Base-by-base conservation (phyloP, 2,113 vertebrate genomes). In the Uropsilus gracilis region DNA sequence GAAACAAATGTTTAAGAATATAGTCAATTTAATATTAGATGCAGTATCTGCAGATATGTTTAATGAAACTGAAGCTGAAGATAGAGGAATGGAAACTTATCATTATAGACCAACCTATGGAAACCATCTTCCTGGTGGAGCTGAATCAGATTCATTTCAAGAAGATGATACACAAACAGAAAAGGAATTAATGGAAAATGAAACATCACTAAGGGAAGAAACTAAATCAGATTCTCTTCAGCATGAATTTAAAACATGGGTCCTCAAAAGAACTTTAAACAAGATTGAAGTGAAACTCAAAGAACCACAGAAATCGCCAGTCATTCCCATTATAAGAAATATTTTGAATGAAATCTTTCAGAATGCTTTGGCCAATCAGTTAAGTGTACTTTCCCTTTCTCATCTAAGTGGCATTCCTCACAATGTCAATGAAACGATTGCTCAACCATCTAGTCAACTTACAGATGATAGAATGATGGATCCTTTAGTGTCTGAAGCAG, bases 261-360 rank as follows among this genome's bases (percentile, higher is more conserved):
- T 64, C 89, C 80, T 97, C 81, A 92, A 96, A 86, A 95, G 57
- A 94, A 82, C 83, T 28, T 94, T 97, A 68, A 95, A 66, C 30
- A 93, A 93, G 83, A 94, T 97, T 71, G 95, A 97, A 95, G 75
- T 95, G 13, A 94, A 97, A 78, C 95, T 97, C 63, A 97, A 90
- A 86, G 97, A 97, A 76, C 90, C 97, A 53, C 88, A 93, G 34
- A 95, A 92, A 64, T 97, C 97, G 50, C 97, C 97, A 48, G 0
- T 97, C 14, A 1, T 94, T 63, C 97, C 96, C 30, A 97, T 97
- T 48, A 88, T 96, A 89, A 96, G 80, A 96, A 96, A 94, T 50
- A 97, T 97, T 92, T 81, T 97, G 59, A 97, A 96, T 84, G 95
- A 97, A 89, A 96, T 97, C 83, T 97, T 97, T 86, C 95, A 95